Conservation (phyloP, 23 tunicate species). For the Trididemnum clinides region DNA sequence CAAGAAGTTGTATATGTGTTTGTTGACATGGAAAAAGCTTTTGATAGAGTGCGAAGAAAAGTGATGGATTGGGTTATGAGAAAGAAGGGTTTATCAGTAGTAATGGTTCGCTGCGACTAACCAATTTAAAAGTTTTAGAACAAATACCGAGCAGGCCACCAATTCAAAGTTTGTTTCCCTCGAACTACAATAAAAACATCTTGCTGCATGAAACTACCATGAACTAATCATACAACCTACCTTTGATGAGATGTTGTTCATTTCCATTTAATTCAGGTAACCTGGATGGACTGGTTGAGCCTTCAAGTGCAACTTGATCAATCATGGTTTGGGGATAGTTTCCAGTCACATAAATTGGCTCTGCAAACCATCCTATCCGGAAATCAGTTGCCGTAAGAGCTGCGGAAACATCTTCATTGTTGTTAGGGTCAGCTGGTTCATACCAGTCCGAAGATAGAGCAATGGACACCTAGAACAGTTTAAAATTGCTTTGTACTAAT, state of each 20-base stretch:
- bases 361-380: constrained; percentile 91
- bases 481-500: background rate
- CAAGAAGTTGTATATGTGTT: too few relatives aligned
- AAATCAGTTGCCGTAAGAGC: constrained; percentile 73
- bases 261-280: constrained; percentile 55
- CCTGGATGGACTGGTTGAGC: background rate
- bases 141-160: background rate
- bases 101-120: too few relatives aligned
- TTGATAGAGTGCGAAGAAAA: too few relatives aligned
- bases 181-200: background rate
- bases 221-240: constrained; percentile 29
- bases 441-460: constrained; percentile 87
- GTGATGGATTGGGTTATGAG: too few relatives aligned
- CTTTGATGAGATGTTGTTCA: constrained; percentile 63
- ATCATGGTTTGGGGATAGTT: constrained; percentile 82
- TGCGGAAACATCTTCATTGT: constrained; percentile 52
- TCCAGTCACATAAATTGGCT: constrained; percentile 87
- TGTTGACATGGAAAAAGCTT: too few relatives aligned
- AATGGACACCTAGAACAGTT: constrained; percentile 60
- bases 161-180: background rate
- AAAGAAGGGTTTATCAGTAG: too few relatives aligned
- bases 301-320: constrained; percentile 34
- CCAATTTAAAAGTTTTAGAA: too few relatives aligned
- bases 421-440: constrained; percentile 61
- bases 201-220: background rate